Conservation (phyloP, 2,113 vertebrate species). For the Eudyptes chrysolophus region DNA sequence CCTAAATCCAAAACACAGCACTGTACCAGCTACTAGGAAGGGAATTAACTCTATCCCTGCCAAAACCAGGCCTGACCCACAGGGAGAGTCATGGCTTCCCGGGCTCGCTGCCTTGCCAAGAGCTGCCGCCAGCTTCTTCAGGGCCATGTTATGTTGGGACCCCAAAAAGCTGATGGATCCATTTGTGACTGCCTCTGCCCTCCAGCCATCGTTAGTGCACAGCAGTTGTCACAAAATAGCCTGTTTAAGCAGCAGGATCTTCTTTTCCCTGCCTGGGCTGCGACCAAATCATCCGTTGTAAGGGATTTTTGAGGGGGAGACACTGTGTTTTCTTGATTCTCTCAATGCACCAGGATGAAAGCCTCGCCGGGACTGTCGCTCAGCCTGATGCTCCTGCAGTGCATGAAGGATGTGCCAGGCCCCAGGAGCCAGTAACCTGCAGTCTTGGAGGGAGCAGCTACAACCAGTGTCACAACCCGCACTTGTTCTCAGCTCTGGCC, state of each 20-base stretch:
- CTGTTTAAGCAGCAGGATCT: not conserved
- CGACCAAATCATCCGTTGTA: not conserved
- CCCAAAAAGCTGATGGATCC: not conserved
- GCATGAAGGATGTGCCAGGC: not conserved
- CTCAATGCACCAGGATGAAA: not conserved
- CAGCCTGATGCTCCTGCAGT: not conserved
- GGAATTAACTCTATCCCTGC: too few species aligned
- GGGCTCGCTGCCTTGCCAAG: fast-evolving
- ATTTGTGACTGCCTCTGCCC: not conserved
- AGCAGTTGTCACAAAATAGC: not conserved
- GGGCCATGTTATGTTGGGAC: not conserved
- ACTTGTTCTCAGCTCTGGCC: not conserved
- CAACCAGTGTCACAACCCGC: not conserved
- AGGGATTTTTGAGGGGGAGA: not conserved
- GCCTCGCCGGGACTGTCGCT: not conserved
- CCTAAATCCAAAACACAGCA: too few species aligned
- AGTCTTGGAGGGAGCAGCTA: not conserved
- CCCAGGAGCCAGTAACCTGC: not conserved
- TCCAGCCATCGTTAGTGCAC: not conserved
- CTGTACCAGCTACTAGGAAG: too few species aligned
- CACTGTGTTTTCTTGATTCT: not conserved
- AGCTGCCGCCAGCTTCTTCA: not conserved
- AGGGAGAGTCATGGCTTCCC: not conserved
- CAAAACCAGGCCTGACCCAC: not conserved
- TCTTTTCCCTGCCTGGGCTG: not conserved